Evolutionary conservation across 2,113 vertebrate genomes (phyloP), one percentile per base, ranked within the genome.

Genomic region (Dromaius novaehollandiae): DNA sequence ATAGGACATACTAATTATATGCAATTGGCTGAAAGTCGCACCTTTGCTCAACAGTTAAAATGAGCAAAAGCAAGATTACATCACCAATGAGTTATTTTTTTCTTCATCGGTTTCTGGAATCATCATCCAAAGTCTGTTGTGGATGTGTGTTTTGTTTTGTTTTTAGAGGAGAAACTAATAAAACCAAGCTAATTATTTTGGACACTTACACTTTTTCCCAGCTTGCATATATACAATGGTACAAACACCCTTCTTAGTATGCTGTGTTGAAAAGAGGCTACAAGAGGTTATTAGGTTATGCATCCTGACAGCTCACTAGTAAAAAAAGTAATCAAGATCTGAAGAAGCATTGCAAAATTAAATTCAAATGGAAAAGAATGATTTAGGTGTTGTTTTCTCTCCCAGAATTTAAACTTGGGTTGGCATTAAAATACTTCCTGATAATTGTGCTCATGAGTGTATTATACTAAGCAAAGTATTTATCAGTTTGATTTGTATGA

Each of bases 1-100:
- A 25, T 0, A 15, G 51, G 32, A 28, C 68, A 13, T 5, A 2
- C 0, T 14, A 65, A 74, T 84, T 87, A 55, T 34, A 0, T 28
- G 8, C 30, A 51, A 14, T 46, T 0, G 0, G 22, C 61, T 0
- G 1, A 7, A 58, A 65, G 64, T 3, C 17, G 42, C 58, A 53
- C n/a, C 24, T 5, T 64, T 48, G 53, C 66, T 90, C 46, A 4
- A 8, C 2, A n/a, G 28, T 68, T 38, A 0, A 9, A 0, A 19
- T 26, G 13, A 86, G 9, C 5, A 77, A 42, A 61, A 55, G 6
- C 38, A 79, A 79, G 32, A 22, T 11, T 65, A 22, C 17, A 10
- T 46, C 50, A 11, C 17, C 87, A 73, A 64, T 8, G 16, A 15
- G 28, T 19, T 32, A 48, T 42, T 85, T 80, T 64, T 63, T 65